Percentiles rank a stretch among this genome's conserved stretches.
Evolutionary conservation across 2,797 vertebrate genomes (phyloP).

Genomic region (Capromys pilorides): DNA sequence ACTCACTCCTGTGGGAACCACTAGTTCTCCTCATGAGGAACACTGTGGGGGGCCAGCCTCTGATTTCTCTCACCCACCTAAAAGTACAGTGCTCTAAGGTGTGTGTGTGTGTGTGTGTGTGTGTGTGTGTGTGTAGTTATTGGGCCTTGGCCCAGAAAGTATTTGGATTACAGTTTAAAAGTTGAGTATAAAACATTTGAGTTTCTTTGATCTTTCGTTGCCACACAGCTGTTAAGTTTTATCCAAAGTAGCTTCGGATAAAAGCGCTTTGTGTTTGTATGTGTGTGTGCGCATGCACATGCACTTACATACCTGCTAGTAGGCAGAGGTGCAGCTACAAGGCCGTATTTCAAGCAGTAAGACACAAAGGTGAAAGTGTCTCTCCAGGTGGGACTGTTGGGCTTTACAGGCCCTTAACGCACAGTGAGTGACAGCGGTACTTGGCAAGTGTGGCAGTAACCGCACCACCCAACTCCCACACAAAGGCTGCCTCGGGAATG

Average conservation of each 20-base stretch:
- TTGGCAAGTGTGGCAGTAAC: background rate
- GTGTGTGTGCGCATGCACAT: background rate
- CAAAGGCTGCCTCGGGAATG: conserved; percentile 7
- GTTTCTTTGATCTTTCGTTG: conserved; percentile 37
- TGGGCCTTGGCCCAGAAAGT: conserved; percentile 49
- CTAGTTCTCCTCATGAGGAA: background rate
- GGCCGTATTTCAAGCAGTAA: background rate
- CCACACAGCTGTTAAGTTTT: conserved; percentile 52
- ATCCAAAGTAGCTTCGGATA: conserved; percentile 65
- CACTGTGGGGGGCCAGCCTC: background rate
- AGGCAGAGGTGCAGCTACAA: background rate
- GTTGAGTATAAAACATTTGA: background rate
- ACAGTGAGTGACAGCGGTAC: accelerated
- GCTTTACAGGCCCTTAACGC: conserved; percentile 54
- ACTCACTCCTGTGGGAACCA: conserved; percentile 15
- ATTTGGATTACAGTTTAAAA: conserved; percentile 52
- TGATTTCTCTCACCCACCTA: conserved; percentile 23
- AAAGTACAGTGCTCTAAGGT: background rate
- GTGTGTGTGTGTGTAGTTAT: conserved; percentile 31
- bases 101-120: background rate
- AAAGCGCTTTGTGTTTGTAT: background rate
- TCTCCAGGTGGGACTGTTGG: background rate
- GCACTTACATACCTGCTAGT: background rate
- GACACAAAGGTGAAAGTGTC: background rate
- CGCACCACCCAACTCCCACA: background rate